phyloP scores from a whole-genome alignment of 1,140 invertebrate species.

The Amyelois transitella region DNA sequence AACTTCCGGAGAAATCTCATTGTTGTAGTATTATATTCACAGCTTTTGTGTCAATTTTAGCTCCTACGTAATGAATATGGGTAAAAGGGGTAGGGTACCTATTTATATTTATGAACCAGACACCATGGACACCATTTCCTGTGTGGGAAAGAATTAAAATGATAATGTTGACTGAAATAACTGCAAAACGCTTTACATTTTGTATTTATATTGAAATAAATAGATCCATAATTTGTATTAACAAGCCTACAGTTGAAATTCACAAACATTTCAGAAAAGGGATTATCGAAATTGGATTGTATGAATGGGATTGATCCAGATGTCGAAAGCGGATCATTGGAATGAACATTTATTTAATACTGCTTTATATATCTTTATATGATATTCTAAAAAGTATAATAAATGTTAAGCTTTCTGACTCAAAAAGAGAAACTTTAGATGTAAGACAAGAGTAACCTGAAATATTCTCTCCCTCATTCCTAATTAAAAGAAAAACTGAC shows the following conservation, averaged over 20 bases:
- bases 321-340: conserved; percentile 28
- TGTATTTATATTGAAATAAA: neutral
- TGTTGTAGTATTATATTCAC: neutral
- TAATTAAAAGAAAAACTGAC: neutral
- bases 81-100: neutral
- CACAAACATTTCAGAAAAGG: conserved; percentile 48
- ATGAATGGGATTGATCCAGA: conserved; percentile 47
- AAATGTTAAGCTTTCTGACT: neutral
- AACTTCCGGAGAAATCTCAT: neutral
- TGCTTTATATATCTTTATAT: neutral
- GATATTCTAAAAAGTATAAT: neutral
- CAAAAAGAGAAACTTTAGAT: no score
- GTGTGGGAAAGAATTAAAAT: no score
- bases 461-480: neutral
- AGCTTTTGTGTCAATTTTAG: neutral
- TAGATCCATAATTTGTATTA: conserved; percentile 22
- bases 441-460: no score
- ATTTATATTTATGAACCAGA: neutral
- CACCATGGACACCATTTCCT: no score
- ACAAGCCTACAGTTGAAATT: conserved; percentile 51
- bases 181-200: neutral
- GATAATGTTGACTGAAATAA: no score
- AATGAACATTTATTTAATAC: conserved; percentile 22
- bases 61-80: neutral
- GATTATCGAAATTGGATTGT: conserved; percentile 63